Evolutionary conservation across 2,797 vertebrate genomes (phyloP), one percentile per base, ranked within the genome.

Genomic region (Enteromius viviparus): DNA sequence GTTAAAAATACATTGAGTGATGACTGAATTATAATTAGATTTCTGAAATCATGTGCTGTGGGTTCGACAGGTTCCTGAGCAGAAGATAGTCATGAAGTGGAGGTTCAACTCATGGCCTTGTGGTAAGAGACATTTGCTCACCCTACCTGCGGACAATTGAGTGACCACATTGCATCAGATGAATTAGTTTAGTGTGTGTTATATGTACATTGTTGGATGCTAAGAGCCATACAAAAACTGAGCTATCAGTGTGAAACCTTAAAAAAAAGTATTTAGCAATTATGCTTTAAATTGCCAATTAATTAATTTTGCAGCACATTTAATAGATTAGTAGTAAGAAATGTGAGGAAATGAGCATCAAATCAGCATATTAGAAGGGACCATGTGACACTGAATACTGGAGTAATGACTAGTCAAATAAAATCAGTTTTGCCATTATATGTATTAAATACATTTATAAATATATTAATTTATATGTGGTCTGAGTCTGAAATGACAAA

Each of bases 71-170:
- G 93, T 97, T 40, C 94, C 95, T 5, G 96, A 99, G 88, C 95
- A 97, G 92, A 96, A 96, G 72, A 97, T 99, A 88, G 90, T 94
- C 3, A 98, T 99, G 97, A 97, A 97, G 87, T 99, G 97, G 98
- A 94, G 98, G 92, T 99, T 96, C 94, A 99, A 97, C 90, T 96
- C 96, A 84, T 99, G 98, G 98, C 97, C 98, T 85, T 93, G 94
- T 83, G 98, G 98, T 99, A 94, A 81, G 96, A 60, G 26, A 37
- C 19, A 49, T 15, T 9, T 40, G 19, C 1, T 74, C 2, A 21
- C 21, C n/a, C 70, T 6, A 0, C n/a, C 70, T 6, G 0, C 23
- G 42, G 14, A 75, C 8, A 45, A 45, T 12, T 70, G 15, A 40
- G 34, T 26, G 40, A 5, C 53, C 15, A 53, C 17, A 34, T 72